A percentile compares a stretch with the other conserved stretches of the same genome.
These are phyloP conservation scores for Aplysia californica DNA, from an alignment of 1,140 invertebrate species.

Conservation along the genomic window DNA sequence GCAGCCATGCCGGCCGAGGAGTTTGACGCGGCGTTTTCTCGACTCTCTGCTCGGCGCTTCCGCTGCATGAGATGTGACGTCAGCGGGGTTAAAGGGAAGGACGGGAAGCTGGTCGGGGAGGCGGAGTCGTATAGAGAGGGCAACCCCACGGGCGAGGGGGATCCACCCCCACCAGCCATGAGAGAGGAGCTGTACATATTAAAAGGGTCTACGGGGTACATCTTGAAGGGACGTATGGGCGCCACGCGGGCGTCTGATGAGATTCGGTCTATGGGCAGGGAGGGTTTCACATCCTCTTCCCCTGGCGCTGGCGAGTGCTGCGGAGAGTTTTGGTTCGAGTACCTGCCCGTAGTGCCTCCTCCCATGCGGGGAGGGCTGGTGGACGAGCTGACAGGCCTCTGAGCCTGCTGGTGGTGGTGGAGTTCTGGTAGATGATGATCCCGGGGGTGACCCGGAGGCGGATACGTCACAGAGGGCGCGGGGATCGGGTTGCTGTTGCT, in stretches of 20 bases:
- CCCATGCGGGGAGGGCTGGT: neutral
- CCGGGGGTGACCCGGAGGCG: neutral
- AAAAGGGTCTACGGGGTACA: slow-evolving; percentile 77
- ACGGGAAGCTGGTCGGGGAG: slow-evolving; percentile 35
- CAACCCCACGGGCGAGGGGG: slow-evolving; percentile 6
- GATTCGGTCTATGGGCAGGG: neutral
- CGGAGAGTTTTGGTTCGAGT: slow-evolving; percentile 14
- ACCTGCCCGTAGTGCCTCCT: neutral
- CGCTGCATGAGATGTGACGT: slow-evolving; percentile 58
- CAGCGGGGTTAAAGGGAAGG: slow-evolving; percentile 50
- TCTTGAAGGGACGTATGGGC: slow-evolving; percentile 74
- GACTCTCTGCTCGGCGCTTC: slow-evolving; percentile 41
- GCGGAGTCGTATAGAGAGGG: slow-evolving; percentile 44
- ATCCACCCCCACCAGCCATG: slow-evolving; percentile 36
- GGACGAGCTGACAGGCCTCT: neutral
- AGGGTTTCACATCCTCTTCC: neutral
- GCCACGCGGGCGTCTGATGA: slow-evolving; percentile 9
- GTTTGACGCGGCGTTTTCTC: slow-evolving; percentile 35
- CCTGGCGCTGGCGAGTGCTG: neutral
- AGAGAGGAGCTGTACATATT: slow-evolving; percentile 69
- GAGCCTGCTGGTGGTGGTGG: neutral
- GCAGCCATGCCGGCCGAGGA: slow-evolving; percentile 29
- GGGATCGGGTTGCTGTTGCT: too few species aligned
- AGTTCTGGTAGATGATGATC: neutral
- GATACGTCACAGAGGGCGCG: neutral